Conservation (phyloP, 2,888 invertebrate species). For the Nudaria mundana region DNA sequence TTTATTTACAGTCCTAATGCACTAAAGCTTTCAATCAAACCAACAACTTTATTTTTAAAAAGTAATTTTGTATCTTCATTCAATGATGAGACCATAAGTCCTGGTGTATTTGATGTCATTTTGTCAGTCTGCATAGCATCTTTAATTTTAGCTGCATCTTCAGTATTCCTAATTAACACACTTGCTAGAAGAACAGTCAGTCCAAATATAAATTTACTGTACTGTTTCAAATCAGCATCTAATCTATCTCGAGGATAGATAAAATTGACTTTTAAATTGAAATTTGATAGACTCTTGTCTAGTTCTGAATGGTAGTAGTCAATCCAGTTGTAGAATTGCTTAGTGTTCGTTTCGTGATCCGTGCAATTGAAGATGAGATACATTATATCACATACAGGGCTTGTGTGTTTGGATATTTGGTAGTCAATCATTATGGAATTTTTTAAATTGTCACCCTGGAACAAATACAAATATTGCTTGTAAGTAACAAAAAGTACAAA, state of each 20-base stretch:
- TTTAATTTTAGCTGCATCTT: slow-evolving; percentile 28
- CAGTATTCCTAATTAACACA: slow-evolving; percentile 25
- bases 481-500: too few species aligned
- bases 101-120: slow-evolving; percentile 18
- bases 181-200: slow-evolving; percentile 18
- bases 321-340: slow-evolving; percentile 38
- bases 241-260: slow-evolving; percentile 33
- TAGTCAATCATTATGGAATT: slow-evolving; percentile 47
- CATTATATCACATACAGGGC: slow-evolving; percentile 40
- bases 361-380: slow-evolving; percentile 41
- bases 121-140: slow-evolving; percentile 21
- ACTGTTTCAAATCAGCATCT: slow-evolving; percentile 34
- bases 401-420: slow-evolving; percentile 36
- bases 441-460: slow-evolving; percentile 34
- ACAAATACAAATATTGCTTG: slow-evolving; percentile 5
- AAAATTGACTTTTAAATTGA: slow-evolving; percentile 26
- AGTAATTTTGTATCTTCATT: slow-evolving; percentile 16
- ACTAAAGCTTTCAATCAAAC: slow-evolving; percentile 32
- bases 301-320: slow-evolving; percentile 37
- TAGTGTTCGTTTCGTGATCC: slow-evolving; percentile 31
- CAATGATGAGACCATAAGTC: background rate
- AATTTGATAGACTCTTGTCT: slow-evolving; percentile 27
- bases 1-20: slow-evolving; percentile 19
- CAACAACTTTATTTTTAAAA: slow-evolving; percentile 29
- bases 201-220: slow-evolving; percentile 25